Evolutionary conservation across 2,888 invertebrate species (phyloP).

Genomic region (Nomada goodeniana): DNA sequence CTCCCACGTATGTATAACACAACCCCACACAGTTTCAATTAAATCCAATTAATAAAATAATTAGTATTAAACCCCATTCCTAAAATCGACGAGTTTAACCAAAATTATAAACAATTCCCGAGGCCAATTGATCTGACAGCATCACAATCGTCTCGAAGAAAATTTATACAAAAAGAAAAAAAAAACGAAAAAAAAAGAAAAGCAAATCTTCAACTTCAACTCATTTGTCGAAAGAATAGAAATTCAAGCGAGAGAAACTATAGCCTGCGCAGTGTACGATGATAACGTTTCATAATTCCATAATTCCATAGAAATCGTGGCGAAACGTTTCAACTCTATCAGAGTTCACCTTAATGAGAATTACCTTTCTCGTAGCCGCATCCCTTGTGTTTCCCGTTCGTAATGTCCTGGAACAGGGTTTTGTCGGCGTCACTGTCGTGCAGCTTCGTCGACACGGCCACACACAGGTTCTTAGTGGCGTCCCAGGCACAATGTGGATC

Average conservation of each 20-base stretch:
- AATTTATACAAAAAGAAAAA: too few relatives aligned
- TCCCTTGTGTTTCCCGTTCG: constrained; percentile 88
- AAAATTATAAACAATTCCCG: too few relatives aligned
- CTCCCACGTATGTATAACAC: too few relatives aligned
- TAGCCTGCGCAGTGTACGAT: too few relatives aligned
- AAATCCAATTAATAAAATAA: too few relatives aligned
- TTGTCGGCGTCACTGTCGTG: constrained; percentile 87
- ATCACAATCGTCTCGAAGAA: too few relatives aligned
- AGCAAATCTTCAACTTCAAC: neutral
- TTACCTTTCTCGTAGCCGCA: constrained; percentile 84
- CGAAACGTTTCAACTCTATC: constrained; percentile 4
- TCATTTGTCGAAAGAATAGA: neutral
- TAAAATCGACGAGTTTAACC: too few relatives aligned
- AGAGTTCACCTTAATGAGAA: constrained; percentile 21
- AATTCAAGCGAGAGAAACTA: neutral
- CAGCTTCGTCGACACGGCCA: constrained; percentile 86
- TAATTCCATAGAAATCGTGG: constrained; percentile 18
- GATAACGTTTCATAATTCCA: constrained; percentile 25
- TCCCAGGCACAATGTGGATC: constrained; percentile 99
- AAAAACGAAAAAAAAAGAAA: neutral
- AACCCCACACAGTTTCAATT: too few relatives aligned
- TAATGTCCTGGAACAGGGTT: constrained; percentile 90
- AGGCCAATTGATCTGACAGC: too few relatives aligned
- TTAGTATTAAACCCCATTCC: too few relatives aligned
- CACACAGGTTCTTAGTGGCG: constrained; percentile 86